Conservation (phyloP, 2,113 vertebrate genomes). For the Willisornis vidua region DNA sequence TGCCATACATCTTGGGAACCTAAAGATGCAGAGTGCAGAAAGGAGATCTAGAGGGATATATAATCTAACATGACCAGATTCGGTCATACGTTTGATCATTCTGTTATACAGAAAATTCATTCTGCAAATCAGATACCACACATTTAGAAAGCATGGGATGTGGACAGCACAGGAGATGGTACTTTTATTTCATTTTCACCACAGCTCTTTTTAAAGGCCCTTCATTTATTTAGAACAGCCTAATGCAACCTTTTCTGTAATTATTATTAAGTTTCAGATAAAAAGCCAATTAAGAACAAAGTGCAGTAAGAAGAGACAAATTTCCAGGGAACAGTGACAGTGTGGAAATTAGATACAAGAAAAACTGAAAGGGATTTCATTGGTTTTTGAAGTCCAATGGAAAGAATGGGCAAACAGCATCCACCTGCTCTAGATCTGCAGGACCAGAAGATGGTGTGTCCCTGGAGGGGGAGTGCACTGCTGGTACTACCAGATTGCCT, state of each 20-base stretch:
- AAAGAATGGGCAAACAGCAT: background rate
- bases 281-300: background rate
- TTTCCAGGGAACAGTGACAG: background rate
- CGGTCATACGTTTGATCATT: background rate
- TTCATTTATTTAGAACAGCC: background rate
- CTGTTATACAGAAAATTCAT: background rate
- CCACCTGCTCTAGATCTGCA: background rate
- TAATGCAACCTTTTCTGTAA: background rate
- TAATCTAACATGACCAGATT: background rate
- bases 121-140: background rate
- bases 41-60: background rate
- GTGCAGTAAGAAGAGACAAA: background rate
- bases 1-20: background rate
- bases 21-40: background rate
- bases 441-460: background rate
- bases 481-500: background rate
- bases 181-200: background rate
- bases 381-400: background rate
- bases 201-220: background rate
- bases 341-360: background rate
- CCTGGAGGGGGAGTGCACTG: fast-evolving
- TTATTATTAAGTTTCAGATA: background rate
- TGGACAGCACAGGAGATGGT: background rate
- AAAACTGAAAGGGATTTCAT: background rate
- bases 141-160: background rate